Percentiles rank a stretch among this genome's conserved stretches.
Conservation (phyloP, 1,140 invertebrate species). For the Oncopodura yosiiana region DNA sequence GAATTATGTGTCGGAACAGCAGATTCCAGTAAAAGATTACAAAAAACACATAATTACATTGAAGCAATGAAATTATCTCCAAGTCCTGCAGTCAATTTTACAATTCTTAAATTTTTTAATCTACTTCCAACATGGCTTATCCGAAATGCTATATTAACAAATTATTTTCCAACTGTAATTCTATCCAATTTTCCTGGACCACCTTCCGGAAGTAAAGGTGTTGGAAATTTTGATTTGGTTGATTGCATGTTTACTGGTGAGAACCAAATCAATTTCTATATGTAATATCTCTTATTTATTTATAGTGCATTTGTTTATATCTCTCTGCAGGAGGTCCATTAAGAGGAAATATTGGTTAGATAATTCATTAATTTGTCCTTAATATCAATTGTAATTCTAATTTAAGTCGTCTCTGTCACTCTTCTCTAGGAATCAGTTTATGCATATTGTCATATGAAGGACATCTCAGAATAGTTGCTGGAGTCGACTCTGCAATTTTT, state of each 20-base stretch:
- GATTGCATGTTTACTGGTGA: slow-evolving; percentile 31
- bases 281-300: too few species aligned
- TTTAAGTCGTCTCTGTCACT: background rate
- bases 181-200: slow-evolving; percentile 34
- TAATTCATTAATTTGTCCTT: background rate
- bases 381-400: background rate
- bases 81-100: slow-evolving; percentile 29
- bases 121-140: slow-evolving; percentile 32
- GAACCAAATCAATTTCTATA: too few species aligned
- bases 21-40: slow-evolving; percentile 10
- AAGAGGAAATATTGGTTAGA: slow-evolving; percentile 27
- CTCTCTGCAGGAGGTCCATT: too few species aligned
- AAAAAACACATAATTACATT: slow-evolving; percentile 20
- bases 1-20: slow-evolving; percentile 20
- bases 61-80: slow-evolving; percentile 28
- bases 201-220: slow-evolving; percentile 15
- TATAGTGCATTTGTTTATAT: too few species aligned
- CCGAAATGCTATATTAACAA: slow-evolving; percentile 20
- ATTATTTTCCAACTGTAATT: slow-evolving; percentile 30
- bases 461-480: slow-evolving; percentile 20
- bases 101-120: slow-evolving; percentile 24
- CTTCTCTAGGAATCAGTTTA: slow-evolving; percentile 24
- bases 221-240: slow-evolving; percentile 25
- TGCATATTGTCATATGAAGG: slow-evolving; percentile 26
- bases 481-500: slow-evolving; percentile 25